Base-by-base conservation (phyloP, 2,113 vertebrate genomes). In the Bucco capensis region DNA sequence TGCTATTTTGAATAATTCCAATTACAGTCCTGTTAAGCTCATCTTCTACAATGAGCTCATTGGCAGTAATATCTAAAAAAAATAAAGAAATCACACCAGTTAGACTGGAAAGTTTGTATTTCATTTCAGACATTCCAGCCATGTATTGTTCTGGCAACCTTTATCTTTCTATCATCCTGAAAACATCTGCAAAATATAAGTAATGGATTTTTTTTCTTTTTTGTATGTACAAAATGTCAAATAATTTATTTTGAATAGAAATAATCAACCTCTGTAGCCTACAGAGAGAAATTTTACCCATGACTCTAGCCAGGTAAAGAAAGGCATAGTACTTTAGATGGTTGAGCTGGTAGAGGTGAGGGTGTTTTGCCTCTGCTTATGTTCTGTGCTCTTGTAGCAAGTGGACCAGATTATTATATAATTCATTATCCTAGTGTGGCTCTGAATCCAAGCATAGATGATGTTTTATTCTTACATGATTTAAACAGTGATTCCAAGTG, bases 1-100 rank as follows among this genome's bases (percentile, higher is more conserved):
- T 61, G 83, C n/a, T 56, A n/a, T 83, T 91, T 91, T 91, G 82
- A 78, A 91, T 83, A 87, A 93, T 87, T 84, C 77, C 69, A 69
- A 73, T 89, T 83, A 30, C 60, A 61, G 46, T 72, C 77, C 88
- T 38, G 69, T 65, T 83, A 62, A 69, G 56, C 65, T 91, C 78
- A 50, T 66, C 74, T 70, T 74, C 65, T 72, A 53, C 54, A 51
- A 54, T 53, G 77, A 86, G 51, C 69, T 89, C 78, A 30, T 44
- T 57, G 75, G 83, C 61, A 84, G 16, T 24, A 88, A 70, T 42
- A 44, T 44, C 67, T 83, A 12, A 69, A 80, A 69, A 80, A 67
- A 56, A 62, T 31, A 81, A 87, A 84, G 50, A 84, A 80, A 72
- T 89, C 60, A 42, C 82, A 65, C 22, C 56, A 60, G n/a, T 81